Evolutionary conservation across 2,888 invertebrate species (phyloP).

Genomic region (Masnerella sp.): DNA sequence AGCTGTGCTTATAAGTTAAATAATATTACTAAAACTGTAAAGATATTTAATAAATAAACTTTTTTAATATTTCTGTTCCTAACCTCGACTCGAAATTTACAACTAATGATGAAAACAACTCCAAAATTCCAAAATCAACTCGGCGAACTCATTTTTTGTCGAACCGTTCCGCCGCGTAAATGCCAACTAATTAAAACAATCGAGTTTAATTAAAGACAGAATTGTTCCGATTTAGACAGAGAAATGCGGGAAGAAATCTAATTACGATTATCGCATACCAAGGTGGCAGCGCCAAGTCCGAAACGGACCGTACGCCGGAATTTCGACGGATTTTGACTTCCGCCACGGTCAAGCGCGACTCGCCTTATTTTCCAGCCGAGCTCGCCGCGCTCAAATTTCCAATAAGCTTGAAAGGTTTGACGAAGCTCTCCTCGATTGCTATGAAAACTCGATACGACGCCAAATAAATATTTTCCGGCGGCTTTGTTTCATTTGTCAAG

Average conservation of each 20-base stretch:
- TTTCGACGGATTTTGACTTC: conserved; percentile 42
- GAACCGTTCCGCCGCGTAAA: background rate
- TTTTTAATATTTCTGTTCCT: too few relatives aligned
- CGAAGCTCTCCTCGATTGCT: conserved; percentile 27
- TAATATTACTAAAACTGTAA: too few relatives aligned
- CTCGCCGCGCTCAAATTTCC: conserved; percentile 64
- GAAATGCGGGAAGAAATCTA: conserved; percentile 34
- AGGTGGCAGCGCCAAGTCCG: conserved; percentile 24
- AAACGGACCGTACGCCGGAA: conserved; percentile 21
- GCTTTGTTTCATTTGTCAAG: conserved; percentile 47
- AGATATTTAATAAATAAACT: too few relatives aligned
- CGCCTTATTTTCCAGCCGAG: conserved; percentile 37
- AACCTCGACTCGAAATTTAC: too few relatives aligned
- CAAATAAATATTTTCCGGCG: conserved; percentile 49
- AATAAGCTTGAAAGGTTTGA: conserved; percentile 60
- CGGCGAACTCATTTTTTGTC: too few relatives aligned
- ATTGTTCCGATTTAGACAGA: background rate
- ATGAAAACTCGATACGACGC: conserved; percentile 33
- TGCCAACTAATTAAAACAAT: too few relatives aligned
- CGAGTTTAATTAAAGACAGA: too few relatives aligned
- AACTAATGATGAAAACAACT: too few relatives aligned
- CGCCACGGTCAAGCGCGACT: conserved; percentile 61
- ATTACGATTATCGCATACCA: conserved; percentile 32
- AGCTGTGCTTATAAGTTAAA: too few relatives aligned
- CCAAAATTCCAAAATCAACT: too few relatives aligned